Base-by-base conservation (phyloP, 2,113 vertebrate species). In the Pseudorasbora parva region DNA sequence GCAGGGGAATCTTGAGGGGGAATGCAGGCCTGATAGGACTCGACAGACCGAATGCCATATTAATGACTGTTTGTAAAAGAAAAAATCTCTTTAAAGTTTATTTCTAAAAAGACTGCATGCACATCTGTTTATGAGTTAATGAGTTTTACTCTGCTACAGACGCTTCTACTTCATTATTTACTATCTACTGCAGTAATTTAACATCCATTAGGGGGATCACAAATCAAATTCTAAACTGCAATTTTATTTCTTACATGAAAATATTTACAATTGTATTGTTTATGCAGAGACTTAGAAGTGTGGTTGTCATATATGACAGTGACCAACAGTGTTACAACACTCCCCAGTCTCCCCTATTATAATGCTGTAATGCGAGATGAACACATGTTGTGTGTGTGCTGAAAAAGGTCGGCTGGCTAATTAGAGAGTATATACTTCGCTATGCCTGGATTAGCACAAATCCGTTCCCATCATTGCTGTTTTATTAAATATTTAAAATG, bases 381-480 rank as follows among this genome's bases (percentile, higher is more conserved):
- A 72, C 74, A 77, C 74, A 37, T 37, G 30, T 37, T 5, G 12
- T 9, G 19, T n/a, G 51, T 21, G 21, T 41, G 51, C 30, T 57
- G 51, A 59, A 77, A 77, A 37, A 37, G 33, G 51, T 77, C 51
- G 14, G 51, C 51, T 76, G 30, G 47, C 47, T 54, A 54, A 77
- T 77, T 23, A 41, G 51, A 1, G 54, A 21, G 30, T 41, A 77
- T 57, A 15, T 59, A 11, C 51, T 77, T 57, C 6, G 74, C 10
- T 41, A 12, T 57, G 74, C 51, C 51, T 57, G 51, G 74, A 77
- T 57, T 77, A 76, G 5, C 51, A 41, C 51, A 59, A 77, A 77
- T 77, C 73, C 30, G 11, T 77, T 57, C 6, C 33, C 74, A 12
- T 59, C 54, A 37, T 57, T 77, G 37, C n/a, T 37, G 10, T 37